Evolutionary conservation across 23 tunicate genomes (phyloP).

Genomic region (Phallusia fumigata): DNA sequence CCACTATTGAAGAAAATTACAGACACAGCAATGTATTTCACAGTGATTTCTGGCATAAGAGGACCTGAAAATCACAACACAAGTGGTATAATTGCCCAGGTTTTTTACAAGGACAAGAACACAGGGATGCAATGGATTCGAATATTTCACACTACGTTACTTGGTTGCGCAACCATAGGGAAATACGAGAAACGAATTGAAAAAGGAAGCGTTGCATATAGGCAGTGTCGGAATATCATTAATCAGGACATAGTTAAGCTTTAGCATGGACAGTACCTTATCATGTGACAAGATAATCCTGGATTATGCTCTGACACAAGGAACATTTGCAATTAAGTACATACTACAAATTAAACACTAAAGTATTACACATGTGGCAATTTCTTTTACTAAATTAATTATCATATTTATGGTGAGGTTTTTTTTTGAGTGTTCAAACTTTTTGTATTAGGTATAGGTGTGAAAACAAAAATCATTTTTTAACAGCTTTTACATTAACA

Average conservation of each 20-base stretch:
- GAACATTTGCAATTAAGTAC: neutral
- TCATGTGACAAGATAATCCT: neutral
- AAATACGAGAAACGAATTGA: neutral
- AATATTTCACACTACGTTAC: neutral
- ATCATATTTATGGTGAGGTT: no score
- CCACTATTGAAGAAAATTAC: slow-evolving; percentile 96
- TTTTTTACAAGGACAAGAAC: neutral
- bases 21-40: slow-evolving; percentile 97
- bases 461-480: no score
- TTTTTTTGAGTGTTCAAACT: no score
- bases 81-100: neutral
- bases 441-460: no score
- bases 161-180: neutral
- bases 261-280: neutral
- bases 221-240: neutral
- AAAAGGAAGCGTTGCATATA: neutral
- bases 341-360: no score
- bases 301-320: neutral
- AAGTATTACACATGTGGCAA: no score
- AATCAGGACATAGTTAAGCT: neutral
- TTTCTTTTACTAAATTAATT: no score
- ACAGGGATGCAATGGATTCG: neutral
- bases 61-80: slow-evolving; percentile 61
- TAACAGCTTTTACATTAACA: no score
- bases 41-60: slow-evolving; percentile 90